phyloP scores from a whole-genome alignment of 2,888 invertebrate species.

The Acleris laterana region DNA sequence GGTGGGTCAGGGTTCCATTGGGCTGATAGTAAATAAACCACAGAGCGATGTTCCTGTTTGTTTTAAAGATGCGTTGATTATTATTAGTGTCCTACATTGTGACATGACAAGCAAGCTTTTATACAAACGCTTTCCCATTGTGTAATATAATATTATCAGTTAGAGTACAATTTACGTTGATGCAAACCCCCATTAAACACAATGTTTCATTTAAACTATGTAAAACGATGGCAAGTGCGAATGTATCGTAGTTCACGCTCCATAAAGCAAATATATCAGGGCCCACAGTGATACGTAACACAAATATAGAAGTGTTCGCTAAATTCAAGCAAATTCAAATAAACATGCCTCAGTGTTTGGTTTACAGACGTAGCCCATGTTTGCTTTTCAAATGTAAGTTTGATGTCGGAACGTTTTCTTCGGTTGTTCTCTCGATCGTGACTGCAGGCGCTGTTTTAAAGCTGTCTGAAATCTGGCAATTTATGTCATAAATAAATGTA shows the following conservation, averaged over 20 bases:
- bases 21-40: too few species aligned
- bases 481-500: background rate
- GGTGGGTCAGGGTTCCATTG: too few species aligned
- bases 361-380: constrained; percentile 49
- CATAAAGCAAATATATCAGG: constrained; percentile 60
- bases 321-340: constrained; percentile 56
- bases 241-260: constrained; percentile 64
- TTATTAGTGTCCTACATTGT: too few species aligned
- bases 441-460: constrained; percentile 9
- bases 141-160: background rate
- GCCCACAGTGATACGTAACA: constrained; percentile 48
- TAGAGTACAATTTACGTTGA: background rate
- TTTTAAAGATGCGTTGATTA: too few species aligned
- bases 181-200: background rate
- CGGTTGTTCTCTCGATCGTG: constrained; percentile 30
- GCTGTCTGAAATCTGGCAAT: background rate
- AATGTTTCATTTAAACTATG: constrained; percentile 15
- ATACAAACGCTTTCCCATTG: background rate
- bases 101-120: too few species aligned
- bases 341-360: constrained; percentile 52
- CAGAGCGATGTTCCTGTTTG: too few species aligned
- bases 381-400: constrained; percentile 58
- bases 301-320: constrained; percentile 53
- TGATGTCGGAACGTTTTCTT: constrained; percentile 46
- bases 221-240: constrained; percentile 52